Conservation (phyloP, 1,140 invertebrate species). For the Apis cerana region DNA sequence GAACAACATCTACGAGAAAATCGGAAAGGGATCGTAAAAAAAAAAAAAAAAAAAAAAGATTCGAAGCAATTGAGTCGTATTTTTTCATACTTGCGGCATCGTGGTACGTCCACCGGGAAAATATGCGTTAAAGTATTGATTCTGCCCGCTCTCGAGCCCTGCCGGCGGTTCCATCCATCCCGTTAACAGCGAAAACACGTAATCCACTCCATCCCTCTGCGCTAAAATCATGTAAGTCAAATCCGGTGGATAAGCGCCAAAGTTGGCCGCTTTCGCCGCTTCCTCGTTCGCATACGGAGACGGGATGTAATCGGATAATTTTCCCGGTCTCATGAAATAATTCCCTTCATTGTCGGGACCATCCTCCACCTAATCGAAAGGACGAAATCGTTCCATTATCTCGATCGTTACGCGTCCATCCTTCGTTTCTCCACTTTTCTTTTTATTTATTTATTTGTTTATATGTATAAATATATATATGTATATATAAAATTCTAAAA, state of each 20-base stretch:
- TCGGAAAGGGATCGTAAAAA: neutral
- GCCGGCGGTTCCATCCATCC: conserved; percentile 97
- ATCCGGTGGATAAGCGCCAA: conserved; percentile 97
- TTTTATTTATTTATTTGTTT: neutral
- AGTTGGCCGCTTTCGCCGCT: conserved; percentile 92
- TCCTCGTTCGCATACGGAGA: conserved; percentile 95
- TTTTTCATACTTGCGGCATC: conserved; percentile 90
- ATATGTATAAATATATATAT: no score
- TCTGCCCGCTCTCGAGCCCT: conserved; percentile 89
- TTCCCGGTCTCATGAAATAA: conserved; percentile 95
- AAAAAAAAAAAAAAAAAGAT: neutral
- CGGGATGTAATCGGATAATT: conserved; percentile 93
- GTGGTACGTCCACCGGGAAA: conserved; percentile 96
- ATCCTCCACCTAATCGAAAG: conserved; percentile 86
- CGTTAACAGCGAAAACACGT: conserved; percentile 96
- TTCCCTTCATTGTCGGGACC: conserved; percentile 96
- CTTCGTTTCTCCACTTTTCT: neutral
- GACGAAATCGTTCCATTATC: neutral
- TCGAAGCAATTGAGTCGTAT: neutral
- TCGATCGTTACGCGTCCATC: no score
- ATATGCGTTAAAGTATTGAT: conserved; percentile 98
- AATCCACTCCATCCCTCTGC: conserved; percentile 92
- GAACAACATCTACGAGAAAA: conserved; percentile 74
- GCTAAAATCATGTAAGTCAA: conserved; percentile 92
- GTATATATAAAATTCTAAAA: no score